Evolutionary conservation across 2,888 invertebrate genomes (phyloP).

Genomic region (Panopea generosa): DNA sequence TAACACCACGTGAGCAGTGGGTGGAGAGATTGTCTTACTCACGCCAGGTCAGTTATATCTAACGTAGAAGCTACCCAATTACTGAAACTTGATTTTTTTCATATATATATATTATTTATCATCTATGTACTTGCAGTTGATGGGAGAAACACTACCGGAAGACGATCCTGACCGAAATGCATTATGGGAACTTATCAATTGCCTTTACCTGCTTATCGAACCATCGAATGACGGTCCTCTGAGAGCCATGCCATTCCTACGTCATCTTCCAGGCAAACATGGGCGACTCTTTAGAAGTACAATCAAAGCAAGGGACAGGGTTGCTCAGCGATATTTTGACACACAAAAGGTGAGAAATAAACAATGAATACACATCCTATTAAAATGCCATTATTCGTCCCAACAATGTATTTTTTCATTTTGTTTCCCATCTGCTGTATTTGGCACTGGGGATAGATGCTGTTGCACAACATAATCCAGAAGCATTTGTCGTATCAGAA

Average conservation of each 20-base stretch:
- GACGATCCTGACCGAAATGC: slow-evolving; percentile 48
- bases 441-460: too few species aligned
- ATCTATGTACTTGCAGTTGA: slow-evolving; percentile 45
- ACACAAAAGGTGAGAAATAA: slow-evolving; percentile 54
- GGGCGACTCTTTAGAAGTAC: slow-evolving; percentile 44
- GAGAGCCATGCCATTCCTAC: slow-evolving; percentile 47
- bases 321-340: slow-evolving; percentile 47
- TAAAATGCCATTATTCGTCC: background rate
- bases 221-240: slow-evolving; percentile 53
- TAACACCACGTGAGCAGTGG: too few species aligned
- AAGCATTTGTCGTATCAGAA: too few species aligned
- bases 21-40: too few species aligned
- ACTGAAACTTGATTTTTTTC: too few species aligned
- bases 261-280: slow-evolving; percentile 51
- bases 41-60: too few species aligned
- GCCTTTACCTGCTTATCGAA: slow-evolving; percentile 42
- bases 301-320: slow-evolving; percentile 50
- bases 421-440: too few species aligned
- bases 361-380: too few species aligned
- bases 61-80: too few species aligned
- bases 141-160: slow-evolving; percentile 53
- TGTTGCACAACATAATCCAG: too few species aligned
- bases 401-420: background rate
- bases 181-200: slow-evolving; percentile 58
- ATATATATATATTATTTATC: background rate